Base-by-base conservation (phyloP, 2,797 vertebrate species). In the Lagorchestes hirsutus region DNA sequence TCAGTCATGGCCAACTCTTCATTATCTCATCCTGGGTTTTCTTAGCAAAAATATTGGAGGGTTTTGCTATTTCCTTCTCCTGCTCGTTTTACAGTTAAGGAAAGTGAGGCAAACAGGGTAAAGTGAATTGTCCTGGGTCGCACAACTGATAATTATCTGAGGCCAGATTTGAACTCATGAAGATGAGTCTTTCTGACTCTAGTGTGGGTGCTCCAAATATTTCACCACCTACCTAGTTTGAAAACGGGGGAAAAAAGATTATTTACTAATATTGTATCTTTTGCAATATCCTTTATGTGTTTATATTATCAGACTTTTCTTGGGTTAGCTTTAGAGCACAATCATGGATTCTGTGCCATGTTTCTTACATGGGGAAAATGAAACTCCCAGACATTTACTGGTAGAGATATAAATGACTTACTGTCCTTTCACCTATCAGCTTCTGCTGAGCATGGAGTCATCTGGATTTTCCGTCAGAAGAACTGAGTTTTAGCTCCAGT, bases 191-290 rank as follows among this genome's bases (percentile, higher is more conserved):
- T 67, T 14, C 4, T 67, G 13, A 67, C n/a, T 40, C 62, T 5
- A 74, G 5, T 34, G 4, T n/a, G 1, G 62, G 62, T 6, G 34
- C 34, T 74, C 62, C n/a, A 18, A 18, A 5, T 1, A 40, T 6
- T 74, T 16, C 4, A 14, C 62, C 16, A 40, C 16, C 34, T 74
- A 67, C 14, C n/a, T 74, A 74, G 62, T 93, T 55, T 92, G 90
- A 91, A 93, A 97, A 93, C 55, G 24, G 90, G 91, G 22, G 18
- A 29, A 93, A 46, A 40, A 46, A 46, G 16, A 74, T 40, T 46
- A 82, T 3, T 46, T 82, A 46, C 40, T 82, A 46, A 82, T 82
- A 82, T 1, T 74, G 18, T 22, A 0, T 74, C n/a, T 74, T 82
- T 46, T 24, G 2, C 46, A 46, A 82, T 9, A 27, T 24, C 22